A percentile compares a stretch with the other conserved stretches of the same genome.
Evolutionary conservation across 2,113 vertebrate species (phyloP).

Genomic region (Cinclus mexicanus): DNA sequence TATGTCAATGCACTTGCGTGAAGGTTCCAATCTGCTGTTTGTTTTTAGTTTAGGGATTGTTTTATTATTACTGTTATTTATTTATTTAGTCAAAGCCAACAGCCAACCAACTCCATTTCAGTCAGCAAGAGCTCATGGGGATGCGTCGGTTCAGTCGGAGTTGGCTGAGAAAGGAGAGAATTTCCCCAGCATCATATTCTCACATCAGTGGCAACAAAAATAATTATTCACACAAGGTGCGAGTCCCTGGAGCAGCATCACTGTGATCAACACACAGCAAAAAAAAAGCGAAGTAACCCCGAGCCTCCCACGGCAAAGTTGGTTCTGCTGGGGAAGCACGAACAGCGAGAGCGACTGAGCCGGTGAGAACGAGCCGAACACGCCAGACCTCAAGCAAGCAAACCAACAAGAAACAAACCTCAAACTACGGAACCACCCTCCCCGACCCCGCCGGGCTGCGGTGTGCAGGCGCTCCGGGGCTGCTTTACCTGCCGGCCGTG

Average conservation of each 20-base stretch:
- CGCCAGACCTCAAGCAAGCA: no score
- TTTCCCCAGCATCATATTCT: background rate
- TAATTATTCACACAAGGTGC: no score
- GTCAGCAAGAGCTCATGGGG: background rate
- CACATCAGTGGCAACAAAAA: rapidly evolving
- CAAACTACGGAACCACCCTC: rapidly evolving
- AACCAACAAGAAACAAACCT: background rate
- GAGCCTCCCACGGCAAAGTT: background rate
- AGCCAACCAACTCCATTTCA: background rate
- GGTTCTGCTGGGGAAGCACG: rapidly evolving
- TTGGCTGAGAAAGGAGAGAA: background rate
- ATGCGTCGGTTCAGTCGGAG: background rate
- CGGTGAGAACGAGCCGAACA: background rate
- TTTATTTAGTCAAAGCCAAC: background rate
- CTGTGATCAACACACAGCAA: background rate
- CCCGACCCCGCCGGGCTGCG: background rate
- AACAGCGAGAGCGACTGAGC: rapidly evolving
- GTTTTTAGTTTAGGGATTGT: background rate
- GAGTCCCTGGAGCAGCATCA: background rate
- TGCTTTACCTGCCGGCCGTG: background rate
- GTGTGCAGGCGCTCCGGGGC: rapidly evolving
- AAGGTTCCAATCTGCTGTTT: background rate
- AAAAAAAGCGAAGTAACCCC: background rate
- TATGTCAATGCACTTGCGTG: background rate
- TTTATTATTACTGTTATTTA: background rate